Percentiles rank a stretch among this genome's conserved stretches.
Conservation (phyloP, 2,113 vertebrate genomes). For the Lophius piscatorius region DNA sequence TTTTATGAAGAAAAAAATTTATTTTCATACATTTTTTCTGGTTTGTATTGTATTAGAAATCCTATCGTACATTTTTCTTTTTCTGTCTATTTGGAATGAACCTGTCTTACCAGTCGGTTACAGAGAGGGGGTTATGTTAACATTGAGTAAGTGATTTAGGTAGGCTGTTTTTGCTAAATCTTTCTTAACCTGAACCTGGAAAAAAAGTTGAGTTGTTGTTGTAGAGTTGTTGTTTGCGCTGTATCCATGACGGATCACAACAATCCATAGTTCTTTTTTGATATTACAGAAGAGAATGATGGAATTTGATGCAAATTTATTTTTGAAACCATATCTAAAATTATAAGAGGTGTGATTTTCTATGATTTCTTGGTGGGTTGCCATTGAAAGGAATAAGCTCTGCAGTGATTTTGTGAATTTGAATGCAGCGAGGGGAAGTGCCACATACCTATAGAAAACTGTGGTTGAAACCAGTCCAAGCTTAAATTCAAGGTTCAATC, state of each 20-base stretch:
- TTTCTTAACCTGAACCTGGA: not conserved
- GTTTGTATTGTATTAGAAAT: no score
- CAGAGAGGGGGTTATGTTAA: not conserved
- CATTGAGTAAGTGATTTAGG: not conserved
- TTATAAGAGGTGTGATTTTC: not conserved
- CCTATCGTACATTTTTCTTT: no score
- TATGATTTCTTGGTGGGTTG: not conserved
- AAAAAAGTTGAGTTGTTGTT: not conserved
- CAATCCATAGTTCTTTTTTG: no score
- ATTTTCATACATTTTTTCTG: no score
- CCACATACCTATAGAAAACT: no score
- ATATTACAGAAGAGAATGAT: no score
- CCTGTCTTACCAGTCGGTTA: not conserved
- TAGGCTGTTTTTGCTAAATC: not conserved
- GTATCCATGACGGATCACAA: no score
- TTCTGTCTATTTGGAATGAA: not conserved
- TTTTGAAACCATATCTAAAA: not conserved
- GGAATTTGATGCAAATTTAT: no score
- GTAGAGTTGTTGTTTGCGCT: not conserved
- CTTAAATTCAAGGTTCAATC: not conserved
- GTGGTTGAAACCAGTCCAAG: not conserved
- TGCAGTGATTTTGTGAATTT: no score
- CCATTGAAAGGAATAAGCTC: not conserved
- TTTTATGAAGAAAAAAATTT: not conserved
- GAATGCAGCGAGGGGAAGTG: no score